A percentile compares a stretch with the other conserved stretches of the same genome.
Evolutionary conservation across 2,113 vertebrate genomes (phyloP).

Genomic region (Setophaga coronata): DNA sequence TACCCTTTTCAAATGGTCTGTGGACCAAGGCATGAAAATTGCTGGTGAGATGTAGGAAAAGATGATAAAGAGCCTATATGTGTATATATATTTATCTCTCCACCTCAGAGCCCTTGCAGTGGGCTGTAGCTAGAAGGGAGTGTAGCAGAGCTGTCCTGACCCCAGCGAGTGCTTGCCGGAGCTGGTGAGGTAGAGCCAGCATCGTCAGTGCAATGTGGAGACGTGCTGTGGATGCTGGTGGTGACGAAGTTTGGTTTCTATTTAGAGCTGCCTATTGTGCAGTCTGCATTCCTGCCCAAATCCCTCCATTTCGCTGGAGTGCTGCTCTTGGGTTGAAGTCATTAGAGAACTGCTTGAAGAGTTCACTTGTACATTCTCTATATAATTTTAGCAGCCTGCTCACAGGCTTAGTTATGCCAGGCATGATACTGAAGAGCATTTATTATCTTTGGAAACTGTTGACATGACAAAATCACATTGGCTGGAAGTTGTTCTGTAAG

Average conservation of each 20-base stretch:
- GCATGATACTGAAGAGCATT: constrained; percentile 78
- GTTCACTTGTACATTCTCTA: background rate
- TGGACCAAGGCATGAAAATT: background rate
- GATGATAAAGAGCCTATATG: rapidly evolving
- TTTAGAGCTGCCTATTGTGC: constrained; percentile 7
- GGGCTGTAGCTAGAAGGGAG: rapidly evolving
- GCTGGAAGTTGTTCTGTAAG: constrained; percentile 76
- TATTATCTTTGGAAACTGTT: constrained; percentile 86
- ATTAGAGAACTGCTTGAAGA: constrained; percentile 20
- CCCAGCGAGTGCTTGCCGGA: rapidly evolving
- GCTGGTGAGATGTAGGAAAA: rapidly evolving
- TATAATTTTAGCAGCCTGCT: constrained; percentile 70
- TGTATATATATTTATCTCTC: rapidly evolving
- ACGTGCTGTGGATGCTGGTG: background rate
- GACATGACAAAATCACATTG: constrained; percentile 81
- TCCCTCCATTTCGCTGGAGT: background rate
- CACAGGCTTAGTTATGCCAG: constrained; percentile 68
- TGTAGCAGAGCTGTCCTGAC: rapidly evolving
- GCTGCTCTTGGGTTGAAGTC: constrained; percentile 23
- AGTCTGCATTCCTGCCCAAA: constrained; percentile 47
- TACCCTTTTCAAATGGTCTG: rapidly evolving
- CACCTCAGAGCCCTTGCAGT: background rate
- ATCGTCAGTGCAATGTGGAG: rapidly evolving
- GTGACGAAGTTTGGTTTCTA: constrained; percentile 36
- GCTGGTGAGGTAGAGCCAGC: background rate